Conservation (phyloP, 2,888 invertebrate genomes). For the Pinctada fucata region DNA sequence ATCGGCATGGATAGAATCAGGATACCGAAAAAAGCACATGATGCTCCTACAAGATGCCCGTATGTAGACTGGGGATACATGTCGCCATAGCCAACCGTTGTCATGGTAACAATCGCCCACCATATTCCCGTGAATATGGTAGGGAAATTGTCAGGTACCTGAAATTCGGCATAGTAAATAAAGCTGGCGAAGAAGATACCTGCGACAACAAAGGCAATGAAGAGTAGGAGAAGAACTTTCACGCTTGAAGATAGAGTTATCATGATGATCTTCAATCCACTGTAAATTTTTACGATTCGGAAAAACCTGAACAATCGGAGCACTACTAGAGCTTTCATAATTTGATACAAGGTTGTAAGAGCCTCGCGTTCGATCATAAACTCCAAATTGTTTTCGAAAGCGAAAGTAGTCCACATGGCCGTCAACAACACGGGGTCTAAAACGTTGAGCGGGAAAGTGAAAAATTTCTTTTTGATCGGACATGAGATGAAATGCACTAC, state of each 20-base stretch:
- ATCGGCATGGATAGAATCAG: slow-evolving; percentile 39
- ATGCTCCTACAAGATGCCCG: slow-evolving; percentile 33
- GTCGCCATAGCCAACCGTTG: slow-evolving; percentile 41
- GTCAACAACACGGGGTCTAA: slow-evolving; percentile 27
- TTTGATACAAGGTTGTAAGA: slow-evolving; percentile 16
- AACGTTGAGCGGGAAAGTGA: slow-evolving; percentile 30
- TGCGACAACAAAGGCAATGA: slow-evolving; percentile 26
- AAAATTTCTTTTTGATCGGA: slow-evolving; percentile 30
- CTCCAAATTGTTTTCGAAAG: slow-evolving; percentile 16
- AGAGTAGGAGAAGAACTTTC: slow-evolving; percentile 29
- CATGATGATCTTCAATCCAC: slow-evolving; percentile 23
- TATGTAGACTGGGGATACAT: slow-evolving; percentile 20
- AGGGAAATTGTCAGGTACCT: slow-evolving; percentile 25
- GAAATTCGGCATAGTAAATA: slow-evolving; percentile 35
- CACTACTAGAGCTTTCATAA: slow-evolving; percentile 14
- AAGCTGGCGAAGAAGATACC: slow-evolving; percentile 34
- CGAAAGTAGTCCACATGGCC: slow-evolving; percentile 30
- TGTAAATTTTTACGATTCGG: slow-evolving; percentile 28
- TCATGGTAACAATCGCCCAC: slow-evolving; percentile 43
- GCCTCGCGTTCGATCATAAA: slow-evolving; percentile 8
- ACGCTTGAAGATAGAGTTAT: slow-evolving; percentile 23
- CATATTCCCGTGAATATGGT: slow-evolving; percentile 32
- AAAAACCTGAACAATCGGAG: slow-evolving; percentile 33
- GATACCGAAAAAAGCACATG: slow-evolving; percentile 34
- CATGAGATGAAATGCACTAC: slow-evolving; percentile 29